These are phyloP conservation scores for Crepidodera aurea DNA, from an alignment of 2,888 invertebrate genomes.

Conservation along the genomic window DNA sequence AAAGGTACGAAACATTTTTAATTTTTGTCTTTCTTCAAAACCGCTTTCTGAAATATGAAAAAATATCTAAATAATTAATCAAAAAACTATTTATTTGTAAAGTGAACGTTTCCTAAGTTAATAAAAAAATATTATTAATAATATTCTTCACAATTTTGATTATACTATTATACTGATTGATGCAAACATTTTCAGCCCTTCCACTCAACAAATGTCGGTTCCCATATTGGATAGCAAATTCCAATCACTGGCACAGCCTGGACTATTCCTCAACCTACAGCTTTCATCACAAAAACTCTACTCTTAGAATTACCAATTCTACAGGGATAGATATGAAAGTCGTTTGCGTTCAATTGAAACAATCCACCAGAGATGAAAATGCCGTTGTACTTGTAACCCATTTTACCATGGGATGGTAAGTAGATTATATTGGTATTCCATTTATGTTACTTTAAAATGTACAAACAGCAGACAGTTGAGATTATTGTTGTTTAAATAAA, in stretches of 20 bases:
- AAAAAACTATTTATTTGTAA: neutral
- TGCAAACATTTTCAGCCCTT: slow-evolving; percentile 65
- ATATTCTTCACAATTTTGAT: no score
- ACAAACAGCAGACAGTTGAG: no score
- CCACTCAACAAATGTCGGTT: slow-evolving; percentile 83
- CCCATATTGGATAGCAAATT: slow-evolving; percentile 85
- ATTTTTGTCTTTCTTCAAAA: neutral
- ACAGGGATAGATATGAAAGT: slow-evolving; percentile 72
- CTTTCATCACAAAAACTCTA: slow-evolving; percentile 84
- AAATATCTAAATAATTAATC: neutral
- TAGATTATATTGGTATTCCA: slow-evolving; percentile 35
- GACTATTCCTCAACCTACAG: slow-evolving; percentile 87
- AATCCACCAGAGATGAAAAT: slow-evolving; percentile 66
- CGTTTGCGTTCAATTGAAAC: slow-evolving; percentile 70
- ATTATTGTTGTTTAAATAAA: no score
- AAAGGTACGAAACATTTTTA: no score
- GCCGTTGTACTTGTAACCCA: slow-evolving; percentile 73
- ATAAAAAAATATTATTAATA: no score
- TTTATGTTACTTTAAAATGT: no score
- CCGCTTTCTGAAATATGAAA: neutral
- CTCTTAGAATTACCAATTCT: slow-evolving; percentile 72
- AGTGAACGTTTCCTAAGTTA: no score
- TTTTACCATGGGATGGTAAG: slow-evolving; percentile 79
- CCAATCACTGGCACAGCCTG: slow-evolving; percentile 88
- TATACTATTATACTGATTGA: no score